Evolutionary conservation across 2,888 invertebrate genomes (phyloP).

Genomic region (Tortricodes alternella): DNA sequence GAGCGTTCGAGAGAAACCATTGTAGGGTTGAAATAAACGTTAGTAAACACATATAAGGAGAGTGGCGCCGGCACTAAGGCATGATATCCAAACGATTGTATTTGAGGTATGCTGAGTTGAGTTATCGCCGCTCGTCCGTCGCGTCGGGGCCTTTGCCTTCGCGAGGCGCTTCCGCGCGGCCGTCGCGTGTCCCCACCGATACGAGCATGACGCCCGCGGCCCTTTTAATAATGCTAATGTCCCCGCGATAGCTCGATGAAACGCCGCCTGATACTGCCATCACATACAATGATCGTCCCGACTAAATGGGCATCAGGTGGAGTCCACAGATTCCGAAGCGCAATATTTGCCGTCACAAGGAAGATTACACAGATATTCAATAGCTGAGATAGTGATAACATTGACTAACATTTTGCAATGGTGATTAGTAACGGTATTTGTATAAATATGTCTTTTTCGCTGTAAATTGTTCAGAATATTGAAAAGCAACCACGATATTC

Average conservation of each 20-base stretch:
- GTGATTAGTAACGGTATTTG: slow-evolving; percentile 2
- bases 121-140: slow-evolving; percentile 71
- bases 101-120: slow-evolving; percentile 73
- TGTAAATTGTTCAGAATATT: neutral
- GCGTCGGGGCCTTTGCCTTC: slow-evolving; percentile 71
- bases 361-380: slow-evolving; percentile 39
- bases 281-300: slow-evolving; percentile 68
- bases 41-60: slow-evolving; percentile 49
- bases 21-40: slow-evolving; percentile 8
- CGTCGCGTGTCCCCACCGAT: slow-evolving; percentile 72
- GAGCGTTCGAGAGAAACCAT: neutral
- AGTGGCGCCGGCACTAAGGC: slow-evolving; percentile 57
- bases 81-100: slow-evolving; percentile 69
- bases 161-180: slow-evolving; percentile 71
- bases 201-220: slow-evolving; percentile 74
- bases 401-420: slow-evolving; percentile 14
- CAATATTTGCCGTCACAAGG: slow-evolving; percentile 56
- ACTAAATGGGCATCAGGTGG: slow-evolving; percentile 68
- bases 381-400: slow-evolving; percentile 19
- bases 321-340: slow-evolving; percentile 55
- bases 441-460: neutral
- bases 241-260: slow-evolving; percentile 61
- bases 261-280: slow-evolving; percentile 62
- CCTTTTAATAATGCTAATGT: slow-evolving; percentile 81
- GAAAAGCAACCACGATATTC: neutral